Evolutionary conservation across 2,888 invertebrate species (phyloP).

Genomic region (Lepidocyrtoides sp.): DNA sequence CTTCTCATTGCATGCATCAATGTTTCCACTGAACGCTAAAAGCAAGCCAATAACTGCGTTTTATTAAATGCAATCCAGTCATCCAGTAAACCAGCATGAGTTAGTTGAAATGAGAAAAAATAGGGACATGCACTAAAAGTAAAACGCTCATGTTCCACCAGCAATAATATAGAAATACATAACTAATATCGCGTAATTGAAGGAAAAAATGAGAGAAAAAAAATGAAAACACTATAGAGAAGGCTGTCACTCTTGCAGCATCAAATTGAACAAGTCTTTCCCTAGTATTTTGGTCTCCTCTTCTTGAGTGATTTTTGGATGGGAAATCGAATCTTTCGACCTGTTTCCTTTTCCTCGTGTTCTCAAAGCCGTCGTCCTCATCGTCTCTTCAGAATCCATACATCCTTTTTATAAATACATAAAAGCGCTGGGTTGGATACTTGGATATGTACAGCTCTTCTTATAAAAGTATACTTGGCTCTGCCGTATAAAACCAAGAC

Average conservation of each 20-base stretch:
- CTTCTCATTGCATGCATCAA: conserved; percentile 41
- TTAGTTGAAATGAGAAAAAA: too few relatives aligned
- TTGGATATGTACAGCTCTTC: not conserved
- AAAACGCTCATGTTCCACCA: too few relatives aligned
- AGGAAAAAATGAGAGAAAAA: not conserved
- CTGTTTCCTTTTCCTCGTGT: conserved; percentile 62
- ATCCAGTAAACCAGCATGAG: too few relatives aligned
- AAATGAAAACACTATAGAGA: not conserved
- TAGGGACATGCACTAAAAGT: too few relatives aligned
- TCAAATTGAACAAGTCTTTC: conserved; percentile 67
- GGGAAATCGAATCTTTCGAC: conserved; percentile 78
- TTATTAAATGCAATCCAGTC: too few relatives aligned
- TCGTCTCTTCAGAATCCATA: not conserved
- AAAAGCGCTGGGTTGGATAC: too few relatives aligned
- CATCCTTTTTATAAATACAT: not conserved
- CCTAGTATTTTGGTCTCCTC: not conserved
- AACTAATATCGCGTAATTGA: conserved; percentile 57
- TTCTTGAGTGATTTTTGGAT: conserved; percentile 70
- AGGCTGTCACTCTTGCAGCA: conserved; percentile 61
- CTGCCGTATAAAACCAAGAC: conserved; percentile 57
- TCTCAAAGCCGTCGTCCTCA: not conserved
- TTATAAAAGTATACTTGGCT: too few relatives aligned
- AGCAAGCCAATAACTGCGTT: too few relatives aligned
- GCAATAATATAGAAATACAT: not conserved
- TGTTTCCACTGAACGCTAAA: not conserved